Conservation (phyloP, 2,888 invertebrate genomes). For the Rhorus exstirpatorius region DNA sequence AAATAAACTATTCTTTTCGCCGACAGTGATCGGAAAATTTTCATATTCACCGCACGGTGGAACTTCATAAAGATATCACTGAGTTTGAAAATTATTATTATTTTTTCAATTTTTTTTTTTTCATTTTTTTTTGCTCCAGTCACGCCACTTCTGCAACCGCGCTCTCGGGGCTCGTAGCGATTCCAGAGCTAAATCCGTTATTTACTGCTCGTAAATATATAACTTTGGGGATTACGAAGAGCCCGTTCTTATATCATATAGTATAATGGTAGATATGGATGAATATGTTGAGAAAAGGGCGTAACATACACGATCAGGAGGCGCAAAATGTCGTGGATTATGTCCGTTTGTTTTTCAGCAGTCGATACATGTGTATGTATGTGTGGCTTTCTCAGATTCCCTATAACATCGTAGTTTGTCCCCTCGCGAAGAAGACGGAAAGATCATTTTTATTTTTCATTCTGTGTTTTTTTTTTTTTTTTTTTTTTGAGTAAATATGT, state of each 20-base stretch:
- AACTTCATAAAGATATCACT: slow-evolving; percentile 38
- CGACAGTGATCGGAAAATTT: neutral
- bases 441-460: slow-evolving; percentile 26
- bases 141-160: too few species aligned
- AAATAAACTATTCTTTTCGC: neutral
- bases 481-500: neutral
- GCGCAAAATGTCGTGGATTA: too few species aligned
- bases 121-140: slow-evolving; percentile 2
- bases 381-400: slow-evolving; percentile 14
- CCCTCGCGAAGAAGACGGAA: slow-evolving; percentile 12
- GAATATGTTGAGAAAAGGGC: too few species aligned
- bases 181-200: slow-evolving; percentile 61
- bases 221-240: slow-evolving; percentile 63
- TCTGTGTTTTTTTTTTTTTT: too few species aligned
- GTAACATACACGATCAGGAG: too few species aligned
- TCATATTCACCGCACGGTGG: neutral
- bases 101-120: slow-evolving; percentile 28
- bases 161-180: slow-evolving; percentile 6
- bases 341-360: too few species aligned
- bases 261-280: too few species aligned
- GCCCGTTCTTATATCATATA: slow-evolving; percentile 38
- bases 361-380: neutral
- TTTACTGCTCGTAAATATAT: slow-evolving; percentile 66
- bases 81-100: slow-evolving; percentile 13
- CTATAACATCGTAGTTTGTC: slow-evolving; percentile 26